Evolutionary conservation across 1,140 invertebrate species (phyloP).

Genomic region (Drosophila mauritiana): DNA sequence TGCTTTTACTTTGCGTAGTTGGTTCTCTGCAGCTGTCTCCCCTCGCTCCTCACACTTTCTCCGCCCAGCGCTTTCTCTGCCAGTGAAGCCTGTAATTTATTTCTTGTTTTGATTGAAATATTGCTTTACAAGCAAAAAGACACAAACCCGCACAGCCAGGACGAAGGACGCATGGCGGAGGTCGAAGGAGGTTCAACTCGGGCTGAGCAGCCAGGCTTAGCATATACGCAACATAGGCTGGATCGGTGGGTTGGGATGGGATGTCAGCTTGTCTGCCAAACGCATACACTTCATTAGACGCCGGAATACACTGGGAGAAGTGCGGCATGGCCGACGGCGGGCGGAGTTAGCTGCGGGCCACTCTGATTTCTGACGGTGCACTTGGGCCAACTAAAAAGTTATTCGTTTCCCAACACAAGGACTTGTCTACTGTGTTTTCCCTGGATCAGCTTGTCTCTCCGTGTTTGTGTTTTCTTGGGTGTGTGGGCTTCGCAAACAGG

Average conservation of each 20-base stretch:
- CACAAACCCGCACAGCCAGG: conserved; percentile 57
- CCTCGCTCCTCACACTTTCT: conserved; percentile 3
- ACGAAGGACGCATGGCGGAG: not conserved
- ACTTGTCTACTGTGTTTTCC: conserved; percentile 30
- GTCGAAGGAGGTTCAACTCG: conserved; percentile 12
- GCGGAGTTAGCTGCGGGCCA: not conserved
- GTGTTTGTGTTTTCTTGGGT: conserved; percentile 35
- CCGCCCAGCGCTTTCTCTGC: conserved; percentile 58
- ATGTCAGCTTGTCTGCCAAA: conserved; percentile 70
- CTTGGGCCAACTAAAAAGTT: conserved; percentile 55
- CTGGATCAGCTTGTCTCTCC: conserved; percentile 25
- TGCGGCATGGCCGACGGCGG: not conserved
- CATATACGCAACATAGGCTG: conserved; percentile 69
- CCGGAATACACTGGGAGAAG: conserved; percentile 43
- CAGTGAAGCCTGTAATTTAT: conserved; percentile 81
- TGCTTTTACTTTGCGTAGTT: conserved; percentile 63
- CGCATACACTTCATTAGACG: conserved; percentile 73
- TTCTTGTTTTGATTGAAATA: conserved; percentile 84
- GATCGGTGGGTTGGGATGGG: conserved; percentile 12
- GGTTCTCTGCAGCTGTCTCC: conserved; percentile 20
- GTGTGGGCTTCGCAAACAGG: conserved; percentile 64
- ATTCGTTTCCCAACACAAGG: conserved; percentile 55
- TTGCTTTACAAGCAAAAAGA: conserved; percentile 82
- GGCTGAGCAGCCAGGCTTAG: conserved; percentile 49
- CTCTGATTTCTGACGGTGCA: conserved; percentile 29